Conservation (phyloP, 2,113 vertebrate genomes). For the Vicugna pacos region DNA sequence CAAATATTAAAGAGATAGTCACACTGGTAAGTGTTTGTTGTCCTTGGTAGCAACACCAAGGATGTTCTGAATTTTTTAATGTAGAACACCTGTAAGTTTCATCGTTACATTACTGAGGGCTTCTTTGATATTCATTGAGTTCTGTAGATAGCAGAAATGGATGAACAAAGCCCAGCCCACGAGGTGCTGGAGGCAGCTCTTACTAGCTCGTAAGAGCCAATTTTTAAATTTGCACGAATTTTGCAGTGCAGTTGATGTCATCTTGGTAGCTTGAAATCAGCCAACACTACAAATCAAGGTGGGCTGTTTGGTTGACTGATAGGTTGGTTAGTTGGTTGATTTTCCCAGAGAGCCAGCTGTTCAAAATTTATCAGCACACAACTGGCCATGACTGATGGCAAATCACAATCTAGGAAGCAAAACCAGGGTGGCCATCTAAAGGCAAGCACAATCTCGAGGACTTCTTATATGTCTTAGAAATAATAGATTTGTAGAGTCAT, state of each 20-base stretch:
- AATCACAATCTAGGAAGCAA: neutral
- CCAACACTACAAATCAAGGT: neutral
- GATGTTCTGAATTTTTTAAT: neutral
- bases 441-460: neutral
- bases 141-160: neutral
- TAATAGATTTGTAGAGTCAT: neutral
- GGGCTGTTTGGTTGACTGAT: neutral
- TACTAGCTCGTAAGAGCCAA: neutral
- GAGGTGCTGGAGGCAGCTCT: neutral
- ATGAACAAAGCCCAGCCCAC: neutral
- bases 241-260: neutral
- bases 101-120: neutral
- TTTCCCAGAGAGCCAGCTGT: neutral
- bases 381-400: neutral
- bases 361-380: neutral
- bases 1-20: neutral
- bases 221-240: neutral
- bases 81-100: neutral
- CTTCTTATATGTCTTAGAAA: neutral
- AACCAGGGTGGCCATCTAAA: neutral
- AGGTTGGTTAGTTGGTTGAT: neutral
- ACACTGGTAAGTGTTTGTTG: neutral
- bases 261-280: neutral
- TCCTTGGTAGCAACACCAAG: constrained; percentile 29
- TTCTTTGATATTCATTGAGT: neutral